Evolutionary conservation across 2,888 invertebrate species (phyloP).

Genomic region (Andrena camellia): DNA sequence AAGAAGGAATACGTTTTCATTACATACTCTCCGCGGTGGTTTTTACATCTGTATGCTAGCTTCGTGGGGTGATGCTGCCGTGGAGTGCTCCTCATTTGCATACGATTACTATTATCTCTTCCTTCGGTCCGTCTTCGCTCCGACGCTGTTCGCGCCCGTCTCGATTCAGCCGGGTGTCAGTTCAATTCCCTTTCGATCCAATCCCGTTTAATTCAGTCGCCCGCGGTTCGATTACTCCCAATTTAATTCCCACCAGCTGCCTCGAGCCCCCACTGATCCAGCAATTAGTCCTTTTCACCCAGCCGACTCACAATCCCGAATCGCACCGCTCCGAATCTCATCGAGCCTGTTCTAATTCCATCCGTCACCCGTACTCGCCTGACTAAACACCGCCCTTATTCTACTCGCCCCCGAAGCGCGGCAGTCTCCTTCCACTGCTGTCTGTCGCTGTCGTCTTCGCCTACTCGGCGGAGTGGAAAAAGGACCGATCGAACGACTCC

Average conservation of each 20-base stretch:
- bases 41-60: constrained; percentile 16
- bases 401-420: neutral
- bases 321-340: neutral
- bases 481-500: neutral
- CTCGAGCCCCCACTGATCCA: no score
- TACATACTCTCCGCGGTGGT: neutral
- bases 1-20: constrained; percentile 18
- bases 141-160: neutral
- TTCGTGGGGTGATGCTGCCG: neutral
- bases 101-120: constrained; percentile 6
- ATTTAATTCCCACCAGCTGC: no score
- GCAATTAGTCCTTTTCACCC: neutral
- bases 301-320: neutral
- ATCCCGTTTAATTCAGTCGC: neutral
- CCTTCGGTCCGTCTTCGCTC: neutral
- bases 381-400: constrained; percentile 7
- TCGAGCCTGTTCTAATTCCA: neutral
- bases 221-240: no score
- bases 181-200: neutral
- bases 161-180: no score
- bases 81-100: constrained; percentile 31
- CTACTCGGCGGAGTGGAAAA: neutral
- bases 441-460: neutral
- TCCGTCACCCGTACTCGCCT: neutral
- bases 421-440: neutral